Evolutionary conservation across 2,888 invertebrate genomes (phyloP).

Genomic region (Amphipyra tragopoginis): DNA sequence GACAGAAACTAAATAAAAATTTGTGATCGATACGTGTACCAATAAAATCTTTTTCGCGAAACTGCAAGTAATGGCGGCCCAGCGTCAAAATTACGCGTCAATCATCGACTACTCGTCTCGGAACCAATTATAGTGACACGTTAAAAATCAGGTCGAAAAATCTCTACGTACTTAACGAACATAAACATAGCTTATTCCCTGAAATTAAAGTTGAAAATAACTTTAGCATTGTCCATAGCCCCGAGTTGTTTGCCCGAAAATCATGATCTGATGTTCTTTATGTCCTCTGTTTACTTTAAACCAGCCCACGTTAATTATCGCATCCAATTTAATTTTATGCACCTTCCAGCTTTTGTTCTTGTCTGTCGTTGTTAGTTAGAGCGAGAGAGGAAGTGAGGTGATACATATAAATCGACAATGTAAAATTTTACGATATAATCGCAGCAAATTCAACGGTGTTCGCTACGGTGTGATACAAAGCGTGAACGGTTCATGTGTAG

Average conservation of each 20-base stretch:
- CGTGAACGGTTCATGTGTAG: slow-evolving; percentile 44
- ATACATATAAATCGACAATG: slow-evolving; percentile 78
- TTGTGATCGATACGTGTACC: slow-evolving; percentile 59
- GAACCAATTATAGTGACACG: slow-evolving; percentile 75
- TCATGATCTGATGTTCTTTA: slow-evolving; percentile 62
- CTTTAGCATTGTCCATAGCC: slow-evolving; percentile 57
- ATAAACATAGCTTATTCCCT: slow-evolving; percentile 59
- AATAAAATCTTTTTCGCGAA: slow-evolving; percentile 63
- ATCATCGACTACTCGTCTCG: slow-evolving; percentile 70
- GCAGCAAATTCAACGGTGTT: slow-evolving; percentile 47
- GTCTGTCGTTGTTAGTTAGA: slow-evolving; percentile 54
- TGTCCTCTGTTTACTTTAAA: slow-evolving; percentile 78
- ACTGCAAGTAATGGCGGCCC: slow-evolving; percentile 61
- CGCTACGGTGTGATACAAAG: slow-evolving; percentile 65
- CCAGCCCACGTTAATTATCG: slow-evolving; percentile 78
- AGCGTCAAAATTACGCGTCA: slow-evolving; percentile 71
- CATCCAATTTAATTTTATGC: slow-evolving; percentile 78
- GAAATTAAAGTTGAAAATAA: slow-evolving; percentile 61
- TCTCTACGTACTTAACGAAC: slow-evolving; percentile 54
- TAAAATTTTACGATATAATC: slow-evolving; percentile 83
- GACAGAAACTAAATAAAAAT: slow-evolving; percentile 56
- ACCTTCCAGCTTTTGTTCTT: slow-evolving; percentile 59
- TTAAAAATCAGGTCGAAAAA: slow-evolving; percentile 70
- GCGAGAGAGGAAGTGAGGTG: slow-evolving; percentile 66
- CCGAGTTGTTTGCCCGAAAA: slow-evolving; percentile 67